phyloP scores from a whole-genome alignment of 2,888 invertebrate genomes.

The Pachliopta kotzebuea region DNA sequence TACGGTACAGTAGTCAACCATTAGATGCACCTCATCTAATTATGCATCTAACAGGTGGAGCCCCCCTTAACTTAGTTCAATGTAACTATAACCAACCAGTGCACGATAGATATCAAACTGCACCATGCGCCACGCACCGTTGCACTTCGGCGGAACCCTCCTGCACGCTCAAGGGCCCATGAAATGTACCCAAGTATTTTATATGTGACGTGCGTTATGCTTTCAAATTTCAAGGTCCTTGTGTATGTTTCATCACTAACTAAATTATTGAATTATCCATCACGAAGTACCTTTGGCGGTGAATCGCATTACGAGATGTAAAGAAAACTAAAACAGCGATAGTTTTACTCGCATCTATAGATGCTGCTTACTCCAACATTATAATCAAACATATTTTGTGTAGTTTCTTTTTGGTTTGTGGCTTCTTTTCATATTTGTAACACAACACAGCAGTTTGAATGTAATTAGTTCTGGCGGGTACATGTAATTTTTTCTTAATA shows the following conservation, averaged over 20 bases:
- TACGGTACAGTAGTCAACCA: not conserved
- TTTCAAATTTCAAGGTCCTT: not conserved
- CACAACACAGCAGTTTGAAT: too few species aligned
- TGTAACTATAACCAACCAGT: slow-evolving; percentile 49
- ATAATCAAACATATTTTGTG: too few species aligned
- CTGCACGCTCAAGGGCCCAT: slow-evolving; percentile 66
- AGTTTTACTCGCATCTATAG: too few species aligned
- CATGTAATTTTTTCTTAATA: too few species aligned
- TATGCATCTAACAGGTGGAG: slow-evolving; percentile 44
- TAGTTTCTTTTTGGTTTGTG: too few species aligned
- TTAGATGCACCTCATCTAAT: slow-evolving; percentile 7
- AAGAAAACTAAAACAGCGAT: too few species aligned
- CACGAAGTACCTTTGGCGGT: too few species aligned
- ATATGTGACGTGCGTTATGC: slow-evolving; percentile 21
- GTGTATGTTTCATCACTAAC: not conserved
- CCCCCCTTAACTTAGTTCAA: slow-evolving; percentile 50
- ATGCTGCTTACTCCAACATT: too few species aligned
- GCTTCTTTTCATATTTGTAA: too few species aligned
- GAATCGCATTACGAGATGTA: too few species aligned
- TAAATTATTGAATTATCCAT: too few species aligned
- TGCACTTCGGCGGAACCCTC: slow-evolving; percentile 55
- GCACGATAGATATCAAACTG: slow-evolving; percentile 68
- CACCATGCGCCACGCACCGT: slow-evolving; percentile 57
- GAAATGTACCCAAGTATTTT: slow-evolving; percentile 50
- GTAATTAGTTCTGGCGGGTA: too few species aligned